Evolutionary conservation across 2,113 vertebrate species (phyloP), one percentile per base, ranked within the genome.

Genomic region (Seriola dumerili): DNA sequence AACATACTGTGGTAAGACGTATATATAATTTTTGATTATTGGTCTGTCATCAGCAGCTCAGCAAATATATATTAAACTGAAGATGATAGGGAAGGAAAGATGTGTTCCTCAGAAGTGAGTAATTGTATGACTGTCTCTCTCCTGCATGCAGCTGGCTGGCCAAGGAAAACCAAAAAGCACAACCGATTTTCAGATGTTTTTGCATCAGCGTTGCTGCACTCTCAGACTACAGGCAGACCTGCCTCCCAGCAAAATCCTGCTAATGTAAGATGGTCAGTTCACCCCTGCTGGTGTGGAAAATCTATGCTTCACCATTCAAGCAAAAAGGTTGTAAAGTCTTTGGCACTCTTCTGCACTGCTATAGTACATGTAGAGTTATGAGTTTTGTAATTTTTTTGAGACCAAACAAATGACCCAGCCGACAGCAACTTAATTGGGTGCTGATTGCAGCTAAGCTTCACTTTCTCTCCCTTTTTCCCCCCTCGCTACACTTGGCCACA

Each of bases 401-500:
- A 66, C 42, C 54, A 62, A 77, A 52, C 17, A 78, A 82, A 65
- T 29, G 58, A 66, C 23, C 71, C 40, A 7, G 44, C 21, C 5
- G 12, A 44, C 58, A 52, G 54, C 62, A 17, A 75, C 19, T 70
- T 75, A 77, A 80, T 58, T 80, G 52, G 52, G 19, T 42, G 59
- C 65, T 75, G 64, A 63, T 62, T 79, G 69, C 40, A 66, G 64
- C 70, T 72, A 23, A 54, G 80, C 67, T 78, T 61, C 2, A 74
- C 23, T 36, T 55, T 40, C 59, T 64, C 54, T 46, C 14, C 19
- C 17, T 17, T 44, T 44, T 25, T 25, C 34, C 63, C 58, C 11
- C 13, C 55, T 12, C 12, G 16, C 38, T 67, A 52, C n/a, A 21
- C 58, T 38, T n/a, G 0, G 19, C 66, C 34, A 44, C 66, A 63